Percentiles rank a stretch among this genome's conserved stretches.
These are phyloP conservation scores for Anneissia japonica DNA, from an alignment of 35 echinoderm and acorn worm genomes.

Conservation along the genomic window DNA sequence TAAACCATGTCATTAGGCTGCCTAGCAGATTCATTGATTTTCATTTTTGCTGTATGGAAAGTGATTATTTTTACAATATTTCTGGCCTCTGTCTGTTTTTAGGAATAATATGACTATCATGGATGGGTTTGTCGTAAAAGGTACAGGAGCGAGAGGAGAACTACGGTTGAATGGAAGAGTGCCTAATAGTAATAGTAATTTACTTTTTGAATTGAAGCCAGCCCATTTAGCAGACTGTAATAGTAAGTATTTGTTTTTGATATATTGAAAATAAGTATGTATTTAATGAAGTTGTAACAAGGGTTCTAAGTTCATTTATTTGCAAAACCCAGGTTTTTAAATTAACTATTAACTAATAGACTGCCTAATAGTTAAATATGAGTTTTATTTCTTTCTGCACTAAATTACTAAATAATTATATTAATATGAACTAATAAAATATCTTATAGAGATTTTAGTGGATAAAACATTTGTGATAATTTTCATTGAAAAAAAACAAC, in stretches of 20 bases:
- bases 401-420: too few relatives aligned
- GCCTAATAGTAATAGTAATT: conserved; percentile 71
- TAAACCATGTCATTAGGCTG: background rate
- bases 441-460: too few relatives aligned
- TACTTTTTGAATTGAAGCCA: conserved; percentile 91
- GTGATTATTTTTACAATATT: background rate
- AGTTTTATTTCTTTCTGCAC: too few relatives aligned
- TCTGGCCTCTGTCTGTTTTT: conserved; percentile 12
- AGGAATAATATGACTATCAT: conserved; percentile 96
- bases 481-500: too few relatives aligned
- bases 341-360: too few relatives aligned
- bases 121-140: conserved; percentile 80
- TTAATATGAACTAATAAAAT: too few relatives aligned
- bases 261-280: too few relatives aligned
- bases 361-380: too few relatives aligned
- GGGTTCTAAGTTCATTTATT: too few relatives aligned
- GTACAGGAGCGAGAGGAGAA: conserved; percentile 77
- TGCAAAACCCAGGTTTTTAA: too few relatives aligned
- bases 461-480: too few relatives aligned
- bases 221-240: conserved; percentile 90
- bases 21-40: background rate
- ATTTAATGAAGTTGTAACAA: too few relatives aligned
- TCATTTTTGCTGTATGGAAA: background rate
- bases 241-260: conserved; percentile 92
- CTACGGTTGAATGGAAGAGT: conserved; percentile 75